Evolutionary conservation across 2,797 vertebrate genomes (phyloP).

Genomic region (Hephaestus fuliginosus): DNA sequence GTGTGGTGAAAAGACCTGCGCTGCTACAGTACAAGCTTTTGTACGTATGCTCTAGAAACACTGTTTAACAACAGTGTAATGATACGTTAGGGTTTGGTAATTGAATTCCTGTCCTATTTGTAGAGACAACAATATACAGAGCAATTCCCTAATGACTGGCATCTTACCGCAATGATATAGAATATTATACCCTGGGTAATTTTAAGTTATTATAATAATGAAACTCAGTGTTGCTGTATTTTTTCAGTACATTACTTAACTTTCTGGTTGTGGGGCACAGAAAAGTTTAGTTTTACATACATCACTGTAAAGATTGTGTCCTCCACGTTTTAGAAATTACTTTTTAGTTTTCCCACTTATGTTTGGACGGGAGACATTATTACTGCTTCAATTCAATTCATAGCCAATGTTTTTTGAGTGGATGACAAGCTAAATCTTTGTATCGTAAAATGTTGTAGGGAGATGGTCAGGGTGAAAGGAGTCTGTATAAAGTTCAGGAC

Average conservation of each 20-base stretch:
- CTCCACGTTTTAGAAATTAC: not conserved
- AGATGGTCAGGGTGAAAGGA: not conserved
- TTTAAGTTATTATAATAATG: constrained; percentile 34
- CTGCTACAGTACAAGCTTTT: constrained; percentile 55
- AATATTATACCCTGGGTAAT: constrained; percentile 45
- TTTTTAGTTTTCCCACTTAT: not conserved
- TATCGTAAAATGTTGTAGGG: not conserved
- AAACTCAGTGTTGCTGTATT: constrained; percentile 15
- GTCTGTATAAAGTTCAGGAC: not conserved
- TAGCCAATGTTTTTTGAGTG: not conserved
- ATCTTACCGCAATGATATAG: constrained; percentile 59
- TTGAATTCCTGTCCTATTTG: constrained; percentile 71
- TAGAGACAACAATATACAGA: constrained; percentile 72
- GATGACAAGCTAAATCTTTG: not conserved
- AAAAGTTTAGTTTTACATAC: not conserved
- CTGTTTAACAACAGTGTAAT: constrained; percentile 60
- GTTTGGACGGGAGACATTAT: not conserved
- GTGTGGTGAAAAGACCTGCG: constrained; percentile 63
- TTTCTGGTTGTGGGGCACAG: not conserved
- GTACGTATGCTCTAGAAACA: constrained; percentile 39
- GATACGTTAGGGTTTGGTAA: constrained; percentile 59
- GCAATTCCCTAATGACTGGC: constrained; percentile 29
- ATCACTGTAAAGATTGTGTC: not conserved
- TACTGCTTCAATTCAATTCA: not conserved
- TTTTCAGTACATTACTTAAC: constrained; percentile 7